Conservation (phyloP, 2,888 invertebrate genomes). For the Plebejus melissa region DNA sequence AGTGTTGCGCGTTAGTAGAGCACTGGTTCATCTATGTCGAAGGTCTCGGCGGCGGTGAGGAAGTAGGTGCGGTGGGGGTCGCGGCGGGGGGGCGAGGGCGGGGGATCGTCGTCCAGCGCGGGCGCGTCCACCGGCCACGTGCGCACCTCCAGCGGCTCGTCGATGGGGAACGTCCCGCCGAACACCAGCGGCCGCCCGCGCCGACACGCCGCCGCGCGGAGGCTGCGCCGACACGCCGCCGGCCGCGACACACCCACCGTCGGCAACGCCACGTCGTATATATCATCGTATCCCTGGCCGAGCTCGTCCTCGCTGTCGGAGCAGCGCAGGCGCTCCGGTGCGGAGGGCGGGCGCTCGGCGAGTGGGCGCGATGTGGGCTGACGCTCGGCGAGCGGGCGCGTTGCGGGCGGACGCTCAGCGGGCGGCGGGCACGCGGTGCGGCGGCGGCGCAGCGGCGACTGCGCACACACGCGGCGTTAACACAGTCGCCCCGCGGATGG, state of each 20-base stretch:
- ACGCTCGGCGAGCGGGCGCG: conserved; percentile 35
- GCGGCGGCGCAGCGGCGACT: conserved; percentile 35
- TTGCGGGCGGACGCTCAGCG: conserved; percentile 32
- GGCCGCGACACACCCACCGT: conserved; percentile 53
- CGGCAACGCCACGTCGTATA: conserved; percentile 37
- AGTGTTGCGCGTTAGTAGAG: conserved; percentile 36
- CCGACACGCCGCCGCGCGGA: conserved; percentile 82
- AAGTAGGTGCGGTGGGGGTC: conserved; percentile 47
- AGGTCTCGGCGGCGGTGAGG: conserved; percentile 74
- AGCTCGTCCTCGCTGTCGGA: conserved; percentile 30
- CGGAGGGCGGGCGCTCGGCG: conserved; percentile 32
- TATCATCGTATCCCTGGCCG: not conserved
- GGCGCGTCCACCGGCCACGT: conserved; percentile 78
- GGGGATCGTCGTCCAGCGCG: conserved; percentile 37
- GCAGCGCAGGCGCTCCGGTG: conserved; percentile 32
- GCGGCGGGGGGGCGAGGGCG: conserved; percentile 34
- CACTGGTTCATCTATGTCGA: conserved; percentile 79
- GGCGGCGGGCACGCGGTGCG: conserved; percentile 34
- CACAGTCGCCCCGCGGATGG: conserved; percentile 35
- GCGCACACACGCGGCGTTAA: conserved; percentile 43
- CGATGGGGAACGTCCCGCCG: conserved; percentile 93
- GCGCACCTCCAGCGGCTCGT: conserved; percentile 68
- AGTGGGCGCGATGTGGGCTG: conserved; percentile 35
- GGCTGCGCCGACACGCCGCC: conserved; percentile 71
- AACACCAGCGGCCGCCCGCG: conserved; percentile 85